Base-by-base conservation (phyloP, 2,797 vertebrate genomes). In the Onychomys torridus region DNA sequence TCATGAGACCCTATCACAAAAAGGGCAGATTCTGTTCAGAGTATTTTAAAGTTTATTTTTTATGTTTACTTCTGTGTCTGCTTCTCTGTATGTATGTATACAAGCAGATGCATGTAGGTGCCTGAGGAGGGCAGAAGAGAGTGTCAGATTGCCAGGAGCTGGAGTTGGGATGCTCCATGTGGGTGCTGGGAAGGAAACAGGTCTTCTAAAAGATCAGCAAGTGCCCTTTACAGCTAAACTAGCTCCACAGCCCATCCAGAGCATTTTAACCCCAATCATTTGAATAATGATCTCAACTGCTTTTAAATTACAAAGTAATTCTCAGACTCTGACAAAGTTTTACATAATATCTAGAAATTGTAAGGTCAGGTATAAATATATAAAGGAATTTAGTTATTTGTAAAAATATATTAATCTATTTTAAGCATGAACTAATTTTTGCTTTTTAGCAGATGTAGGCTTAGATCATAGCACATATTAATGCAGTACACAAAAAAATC, bases 291-390 rank as follows among this genome's bases (percentile, higher is more conserved):
- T 65, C 17, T 83, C 46, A 82, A 29, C 25, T 77, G 14, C 43
- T 91, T 75, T 81, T 25, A 87, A 96, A 78, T 55, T 90, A 89
- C 61, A 90, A n/a, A 34, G n/a, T 10, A 95, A 5, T 69, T 37
- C 21, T 96, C 23, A 87, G 29, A 55, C 1, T 65, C n/a, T 34
- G 2, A 6, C n/a, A 85, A 85, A 11, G 5, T 10, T 61, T n/a
- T 65, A 79, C 25, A 34, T 67, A 55, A 90, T 2, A 76, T 75
- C n/a, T 81, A 83, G 23, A 25, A 95, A 78, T 82, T 46, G 59
- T 76, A 94, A 73, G 6, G 14, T 40, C 77, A 76, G 76, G 3
- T 71, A 5, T 75, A 0, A 12, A 73, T 75, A 27, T 32, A 37
- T 4, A 90, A 61, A 78, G 11, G 19, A 71, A 32, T 27, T 94